Percentiles rank a stretch among this genome's conserved stretches.
phyloP scores from a whole-genome alignment of 2,888 invertebrate species.

The Drosophila nr. perissopoda region DNA sequence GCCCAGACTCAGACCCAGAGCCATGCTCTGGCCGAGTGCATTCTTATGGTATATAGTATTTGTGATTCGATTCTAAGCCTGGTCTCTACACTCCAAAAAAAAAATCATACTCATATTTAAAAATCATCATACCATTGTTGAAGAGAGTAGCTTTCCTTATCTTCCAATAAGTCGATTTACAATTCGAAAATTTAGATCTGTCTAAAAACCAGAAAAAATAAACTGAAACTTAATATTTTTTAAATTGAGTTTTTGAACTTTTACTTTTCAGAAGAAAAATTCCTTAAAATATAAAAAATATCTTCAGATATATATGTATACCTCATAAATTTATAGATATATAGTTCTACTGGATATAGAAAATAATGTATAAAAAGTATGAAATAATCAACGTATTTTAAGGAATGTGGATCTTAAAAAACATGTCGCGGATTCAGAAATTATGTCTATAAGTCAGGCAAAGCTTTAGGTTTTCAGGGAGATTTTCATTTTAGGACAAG shows the following conservation, averaged over 20 bases:
- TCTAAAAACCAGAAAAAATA: not conserved
- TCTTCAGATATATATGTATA: not conserved
- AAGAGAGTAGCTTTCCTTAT: fast-evolving
- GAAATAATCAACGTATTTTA: not conserved
- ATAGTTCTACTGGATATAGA: not conserved
- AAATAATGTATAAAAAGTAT: not conserved
- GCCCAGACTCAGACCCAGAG: not conserved
- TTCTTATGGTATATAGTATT: conserved; percentile 65
- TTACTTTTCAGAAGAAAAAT: not conserved
- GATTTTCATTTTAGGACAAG: fast-evolving
- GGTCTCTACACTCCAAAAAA: not conserved
- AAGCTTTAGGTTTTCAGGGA: not conserved
- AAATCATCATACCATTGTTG: not conserved
- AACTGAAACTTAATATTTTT: not conserved
- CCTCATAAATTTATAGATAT: not conserved
- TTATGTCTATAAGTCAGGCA: not conserved
- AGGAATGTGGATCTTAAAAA: not conserved
- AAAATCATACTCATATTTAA: no score
- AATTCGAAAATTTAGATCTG: not conserved
- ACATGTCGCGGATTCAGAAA: not conserved
- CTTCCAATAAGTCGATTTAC: not conserved
- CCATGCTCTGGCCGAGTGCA: conserved; percentile 30
- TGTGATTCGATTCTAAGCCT: conserved; percentile 46
- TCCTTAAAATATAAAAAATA: not conserved
- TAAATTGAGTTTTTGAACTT: not conserved